These are phyloP conservation scores for Leucophenga montana DNA, from an alignment of 2,888 invertebrate species.

Conservation along the genomic window DNA sequence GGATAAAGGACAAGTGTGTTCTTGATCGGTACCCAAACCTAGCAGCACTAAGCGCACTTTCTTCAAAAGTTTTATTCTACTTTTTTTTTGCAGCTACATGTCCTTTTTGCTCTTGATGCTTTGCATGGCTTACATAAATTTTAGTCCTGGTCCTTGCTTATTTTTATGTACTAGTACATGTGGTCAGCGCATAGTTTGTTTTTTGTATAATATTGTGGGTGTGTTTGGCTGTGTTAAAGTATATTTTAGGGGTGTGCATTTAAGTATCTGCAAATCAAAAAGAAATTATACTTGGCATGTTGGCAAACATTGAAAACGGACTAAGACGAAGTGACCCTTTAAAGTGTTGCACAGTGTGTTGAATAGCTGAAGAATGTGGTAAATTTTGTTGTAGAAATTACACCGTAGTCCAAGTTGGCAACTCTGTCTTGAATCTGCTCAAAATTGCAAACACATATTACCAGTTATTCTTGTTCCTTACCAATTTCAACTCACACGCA, in stretches of 20 bases:
- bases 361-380: neutral
- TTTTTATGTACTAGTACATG: constrained; percentile 46
- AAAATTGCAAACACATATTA: too few relatives aligned
- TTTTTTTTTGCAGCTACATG: neutral
- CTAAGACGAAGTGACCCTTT: constrained; percentile 26
- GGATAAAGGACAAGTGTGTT: constrained; percentile 24
- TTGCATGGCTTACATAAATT: constrained; percentile 47
- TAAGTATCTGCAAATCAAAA: constrained; percentile 53
- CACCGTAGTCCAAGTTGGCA: too few relatives aligned
- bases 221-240: constrained; percentile 19
- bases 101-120: constrained; percentile 44
- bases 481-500: too few relatives aligned
- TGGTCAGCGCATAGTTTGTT: constrained; percentile 49
- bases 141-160: constrained; percentile 39
- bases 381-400: neutral
- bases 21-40: constrained; percentile 41
- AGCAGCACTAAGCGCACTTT: constrained; percentile 47
- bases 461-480: too few relatives aligned
- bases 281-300: constrained; percentile 54
- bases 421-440: too few relatives aligned
- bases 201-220: constrained; percentile 4
- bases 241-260: constrained; percentile 22
- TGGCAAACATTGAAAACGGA: constrained; percentile 9
- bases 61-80: constrained; percentile 43
- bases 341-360: constrained; percentile 33